Base-by-base conservation (phyloP, 2,113 vertebrate genomes). In the Elephantulus edwardii region DNA sequence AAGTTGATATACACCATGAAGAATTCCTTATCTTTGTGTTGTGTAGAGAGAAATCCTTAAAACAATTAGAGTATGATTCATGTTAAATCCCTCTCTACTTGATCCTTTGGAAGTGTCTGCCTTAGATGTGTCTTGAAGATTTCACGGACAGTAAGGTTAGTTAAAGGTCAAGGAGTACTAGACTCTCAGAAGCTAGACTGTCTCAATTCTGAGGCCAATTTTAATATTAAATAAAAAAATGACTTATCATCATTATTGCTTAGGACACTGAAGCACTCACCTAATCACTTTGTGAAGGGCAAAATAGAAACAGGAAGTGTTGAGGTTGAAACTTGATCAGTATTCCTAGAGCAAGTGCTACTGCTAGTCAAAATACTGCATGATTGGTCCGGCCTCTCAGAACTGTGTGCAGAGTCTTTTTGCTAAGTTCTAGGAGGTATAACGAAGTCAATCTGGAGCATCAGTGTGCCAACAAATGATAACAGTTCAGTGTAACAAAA, bases 81-180 rank as follows among this genome's bases (percentile, higher is more conserved):
- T 68, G 19, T 19, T 35, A 68, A 42, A 81, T 38, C 12, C 1
- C 30, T 6, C 5, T 26, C 33, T 12, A 26, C 54, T 8, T 10
- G 0, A 40, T 2, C n/a, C 66, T 6, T 0, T 4, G 4, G 42
- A 62, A 19, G 33, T 3, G 10, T 1, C 0, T 8, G 44, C 7
- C 52, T 76, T 6, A 26, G 24, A n/a, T 7, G 24, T 54, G 22
- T 66, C 10, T 0, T 8, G n/a, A 2, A 10, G 42, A 11, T 16
- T 38, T 40, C 38, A 7, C 13, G 13, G 26, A 56, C 19, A 42
- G 26, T 0, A 20, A 22, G 8, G 28, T n/a, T 8, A 28, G 0
- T n/a, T 12, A 42, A 30, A 48, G 10, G 6, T 48, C 10, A 22
- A 52, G 17, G 71, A n/a, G 5, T 54, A 5, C 66, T 1, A 10